These are phyloP conservation scores for Parapsyche elsis DNA, from an alignment of 1,140 invertebrate species.

Conservation along the genomic window DNA sequence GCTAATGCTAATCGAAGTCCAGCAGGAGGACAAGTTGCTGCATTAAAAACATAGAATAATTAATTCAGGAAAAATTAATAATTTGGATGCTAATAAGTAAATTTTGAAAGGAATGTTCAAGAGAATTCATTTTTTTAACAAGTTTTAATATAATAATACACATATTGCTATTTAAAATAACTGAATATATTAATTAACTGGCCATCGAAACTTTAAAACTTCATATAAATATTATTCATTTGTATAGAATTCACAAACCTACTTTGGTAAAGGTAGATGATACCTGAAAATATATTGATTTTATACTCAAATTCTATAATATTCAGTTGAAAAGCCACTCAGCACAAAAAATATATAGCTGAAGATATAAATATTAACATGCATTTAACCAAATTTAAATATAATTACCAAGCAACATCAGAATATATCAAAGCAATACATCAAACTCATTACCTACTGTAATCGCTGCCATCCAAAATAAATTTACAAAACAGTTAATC, in stretches of 20 bases:
- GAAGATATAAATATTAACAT: background rate
- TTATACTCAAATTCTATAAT: background rate
- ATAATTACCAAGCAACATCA: no score
- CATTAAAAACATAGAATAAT: slow-evolving; percentile 17
- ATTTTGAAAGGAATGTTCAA: background rate
- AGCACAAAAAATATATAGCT: background rate
- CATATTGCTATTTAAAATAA: no score
- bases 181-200: no score
- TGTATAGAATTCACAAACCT: background rate
- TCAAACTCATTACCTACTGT: slow-evolving; percentile 29
- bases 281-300: background rate
- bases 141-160: background rate
- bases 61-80: background rate
- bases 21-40: slow-evolving; percentile 52
- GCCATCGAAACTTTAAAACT: no score
- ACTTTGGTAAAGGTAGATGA: background rate
- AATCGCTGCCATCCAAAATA: slow-evolving; percentile 42
- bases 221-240: no score
- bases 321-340: slow-evolving; percentile 9
- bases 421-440: no score
- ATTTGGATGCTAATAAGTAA: background rate
- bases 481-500: slow-evolving; percentile 21
- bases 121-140: background rate
- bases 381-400: background rate
- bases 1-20: slow-evolving; percentile 59